phyloP scores from a whole-genome alignment of 2,888 invertebrate species.

The Drosophila nigritarsus region DNA sequence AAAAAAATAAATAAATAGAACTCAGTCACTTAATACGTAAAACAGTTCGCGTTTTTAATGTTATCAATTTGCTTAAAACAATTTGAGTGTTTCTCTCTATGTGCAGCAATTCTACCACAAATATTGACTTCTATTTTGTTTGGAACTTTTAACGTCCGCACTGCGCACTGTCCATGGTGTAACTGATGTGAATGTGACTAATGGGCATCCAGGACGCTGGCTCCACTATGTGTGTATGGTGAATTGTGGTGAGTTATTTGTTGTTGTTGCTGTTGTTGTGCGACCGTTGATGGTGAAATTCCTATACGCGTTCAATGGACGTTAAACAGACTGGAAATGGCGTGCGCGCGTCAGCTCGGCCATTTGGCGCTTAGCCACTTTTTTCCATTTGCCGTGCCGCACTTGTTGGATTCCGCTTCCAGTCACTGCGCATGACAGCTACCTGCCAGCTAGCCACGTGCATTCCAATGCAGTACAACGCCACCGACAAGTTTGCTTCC shows the following conservation, averaged over 20 bases:
- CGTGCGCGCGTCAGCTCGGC: constrained; percentile 26
- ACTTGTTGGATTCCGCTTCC: constrained; percentile 80
- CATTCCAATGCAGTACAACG: constrained; percentile 41
- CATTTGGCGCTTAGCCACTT: constrained; percentile 30
- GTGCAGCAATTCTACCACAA: constrained; percentile 35
- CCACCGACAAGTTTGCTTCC: constrained; percentile 5
- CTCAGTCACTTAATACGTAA: not conserved
- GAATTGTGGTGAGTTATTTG: constrained; percentile 15
- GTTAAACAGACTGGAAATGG: constrained; percentile 43
- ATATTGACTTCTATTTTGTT: not conserved
- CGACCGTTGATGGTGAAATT: constrained; percentile 53
- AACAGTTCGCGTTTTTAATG: constrained; percentile 3
- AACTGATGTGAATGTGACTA: constrained; percentile 55
- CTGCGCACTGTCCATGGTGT: constrained; percentile 68
- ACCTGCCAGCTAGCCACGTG: constrained; percentile 60
- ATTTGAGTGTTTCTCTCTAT: constrained; percentile 12
- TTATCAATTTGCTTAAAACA: not conserved
- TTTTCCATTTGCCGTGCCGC: constrained; percentile 58
- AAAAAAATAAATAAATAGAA: constrained; percentile 5
- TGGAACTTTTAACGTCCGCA: constrained; percentile 35
- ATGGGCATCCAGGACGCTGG: constrained; percentile 56
- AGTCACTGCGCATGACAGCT: constrained; percentile 67
- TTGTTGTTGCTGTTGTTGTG: not conserved
- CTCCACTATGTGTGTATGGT: constrained; percentile 26
- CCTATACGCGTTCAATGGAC: constrained; percentile 27